Base-by-base conservation (phyloP, 2,888 invertebrate species). In the Dusona sp. region DNA sequence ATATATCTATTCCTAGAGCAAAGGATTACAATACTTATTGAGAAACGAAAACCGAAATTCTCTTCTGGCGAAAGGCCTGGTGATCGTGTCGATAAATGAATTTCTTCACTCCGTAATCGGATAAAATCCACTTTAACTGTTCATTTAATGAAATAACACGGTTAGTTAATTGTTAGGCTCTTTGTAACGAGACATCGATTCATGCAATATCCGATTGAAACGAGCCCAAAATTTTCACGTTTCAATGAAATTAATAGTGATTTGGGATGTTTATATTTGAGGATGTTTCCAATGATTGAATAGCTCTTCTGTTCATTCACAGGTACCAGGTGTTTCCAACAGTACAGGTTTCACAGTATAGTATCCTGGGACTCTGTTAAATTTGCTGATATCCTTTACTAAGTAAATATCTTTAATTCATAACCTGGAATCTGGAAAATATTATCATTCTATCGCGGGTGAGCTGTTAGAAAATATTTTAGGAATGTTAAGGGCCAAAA, bases 91-190 rank as follows among this genome's bases (percentile, higher is more conserved):
- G 11, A 90, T 90, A 90, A 91, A 90, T 90, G 89, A 88, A 91
- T 90, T 88, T 86, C 87, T 48, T 42, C 79, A 70, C 74, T 75
- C n/a, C 57, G 67, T 54, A 22, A 38, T 51, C 51, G 42, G 6
- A 54, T 45, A 22, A 22, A 57, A 67, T 38, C 9, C 11, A 48
- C 48, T 36, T 48, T n/a, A 1, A 25, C 25, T n/a, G 9, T 61
- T 74, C 87, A 88, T 86, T 90, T 89, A 90, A 91, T 90, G 88
- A 90, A 90, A 91, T 90, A 89, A 90, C 79, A 90, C 79, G 79
- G 87, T 89, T 90, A 90, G 90, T 90, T 90, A 88, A 84, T 79
- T 88, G 87, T 90, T 90, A 90, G 90, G 90, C 90, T 90, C 88
- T 9, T 25, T 25, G 70, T 87, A 79, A 77, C 72, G 51, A 79